Evolutionary conservation across 2,888 invertebrate genomes (phyloP), one percentile per base, ranked within the genome.

Genomic region (Acanthoscelides obtectus): DNA sequence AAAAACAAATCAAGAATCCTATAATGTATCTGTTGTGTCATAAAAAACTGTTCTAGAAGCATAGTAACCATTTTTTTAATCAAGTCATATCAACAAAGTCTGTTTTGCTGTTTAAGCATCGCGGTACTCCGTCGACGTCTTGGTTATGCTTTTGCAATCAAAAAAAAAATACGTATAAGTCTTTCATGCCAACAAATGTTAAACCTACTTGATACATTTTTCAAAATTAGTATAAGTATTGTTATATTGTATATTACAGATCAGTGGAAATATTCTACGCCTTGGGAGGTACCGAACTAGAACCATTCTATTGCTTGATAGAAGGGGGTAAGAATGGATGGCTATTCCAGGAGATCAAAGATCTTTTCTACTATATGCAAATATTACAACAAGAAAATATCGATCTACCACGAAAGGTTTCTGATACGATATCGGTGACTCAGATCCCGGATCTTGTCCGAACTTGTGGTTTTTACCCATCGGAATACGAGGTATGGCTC

Each of bases 361-460:
- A 93, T 81, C 86, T 92, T 73, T 94, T 94, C 85, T 93, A 92
- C 83, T 93, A 93, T 82, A 90, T 92, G 77, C 93, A 94, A 86
- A 90, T 94, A 67, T 83, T 92, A 77, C 89, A 91, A 77, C 91
- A 93, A 81, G 90, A 93, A 69, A 89, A 91, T 81, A 89, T 90
- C 0, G 89, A 89, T 69, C 87, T 89, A 2, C 87, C 88, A 74
- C 86, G 92, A 75, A 84, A 86, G 3, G 89, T 93, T 64, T 87
- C 88, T 20, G 89, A 90, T 70, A 86, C 83, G 75, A 90, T 94
- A 69, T 87, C 89, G 0, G 86, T 92, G 22, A 87, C 88, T 22
- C 92, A 93, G 79, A 85, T 94, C 67, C 91, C 93, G 0, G 93
- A 92, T 83, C 85, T 93, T 20, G 90, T 94, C 89, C 86, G 93